These are phyloP conservation scores for Pelecanus crispus DNA, from an alignment of 2,113 vertebrate genomes.

Conservation along the genomic window DNA sequence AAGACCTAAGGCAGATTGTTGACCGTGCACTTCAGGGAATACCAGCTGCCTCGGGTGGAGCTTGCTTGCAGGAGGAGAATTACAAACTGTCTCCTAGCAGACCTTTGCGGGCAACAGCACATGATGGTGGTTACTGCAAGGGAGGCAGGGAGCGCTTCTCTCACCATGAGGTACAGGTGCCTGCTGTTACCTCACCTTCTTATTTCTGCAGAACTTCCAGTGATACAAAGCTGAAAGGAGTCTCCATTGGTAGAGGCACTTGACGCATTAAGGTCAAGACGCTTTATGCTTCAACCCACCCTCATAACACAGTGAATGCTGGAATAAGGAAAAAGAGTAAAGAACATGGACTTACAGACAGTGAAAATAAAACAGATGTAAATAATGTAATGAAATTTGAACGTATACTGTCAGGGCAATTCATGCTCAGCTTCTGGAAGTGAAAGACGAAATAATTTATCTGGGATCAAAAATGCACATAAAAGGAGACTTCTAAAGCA, in stretches of 20 bases:
- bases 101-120: not conserved
- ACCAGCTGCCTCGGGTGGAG: not conserved
- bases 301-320: accelerated
- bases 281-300: not conserved
- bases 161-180: not conserved
- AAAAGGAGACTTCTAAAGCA: not conserved
- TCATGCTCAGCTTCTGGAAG: not conserved
- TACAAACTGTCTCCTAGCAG: not conserved
- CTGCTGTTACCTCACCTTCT: not conserved
- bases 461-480: not conserved
- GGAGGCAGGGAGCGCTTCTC: not conserved
- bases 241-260: not conserved
- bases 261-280: accelerated
- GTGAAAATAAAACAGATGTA: not conserved
- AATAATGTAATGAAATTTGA: no score
- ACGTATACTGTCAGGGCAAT: not conserved
- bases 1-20: not conserved
- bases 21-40: not conserved
- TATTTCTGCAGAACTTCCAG: not conserved
- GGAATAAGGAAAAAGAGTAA: not conserved
- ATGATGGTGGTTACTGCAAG: not conserved
- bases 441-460: not conserved
- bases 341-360: not conserved
- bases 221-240: not conserved
- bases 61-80: not conserved